Evolutionary conservation across 2,113 vertebrate species (phyloP).

Genomic region (Hiodon alosoides): DNA sequence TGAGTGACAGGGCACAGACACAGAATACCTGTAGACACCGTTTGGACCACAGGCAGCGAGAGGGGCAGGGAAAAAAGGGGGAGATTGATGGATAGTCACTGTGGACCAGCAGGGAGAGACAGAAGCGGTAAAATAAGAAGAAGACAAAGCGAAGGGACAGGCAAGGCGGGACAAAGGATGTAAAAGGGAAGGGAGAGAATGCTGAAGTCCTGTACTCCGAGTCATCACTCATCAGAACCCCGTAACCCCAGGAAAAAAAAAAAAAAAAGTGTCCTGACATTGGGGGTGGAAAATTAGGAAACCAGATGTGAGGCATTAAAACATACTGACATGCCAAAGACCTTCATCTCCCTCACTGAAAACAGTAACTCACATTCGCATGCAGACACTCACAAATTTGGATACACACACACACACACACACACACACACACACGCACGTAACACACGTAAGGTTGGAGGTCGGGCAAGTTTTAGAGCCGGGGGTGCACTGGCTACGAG

Average conservation of each 20-base stretch:
- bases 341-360: slow-evolving; percentile 58
- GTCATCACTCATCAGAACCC: slow-evolving; percentile 63
- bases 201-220: slow-evolving; percentile 58
- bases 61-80: neutral
- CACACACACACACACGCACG: slow-evolving; percentile 30
- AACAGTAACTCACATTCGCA: slow-evolving; percentile 46
- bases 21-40: neutral
- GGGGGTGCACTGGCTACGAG: neutral
- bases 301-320: slow-evolving; percentile 76
- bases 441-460: neutral
- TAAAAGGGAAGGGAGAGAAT: slow-evolving; percentile 38
- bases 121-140: slow-evolving; percentile 10
- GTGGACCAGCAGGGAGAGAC: neutral
- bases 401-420: slow-evolving; percentile 26
- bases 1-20: neutral
- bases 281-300: slow-evolving; percentile 63
- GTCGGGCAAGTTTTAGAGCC: neutral
- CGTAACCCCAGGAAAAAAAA: slow-evolving; percentile 60
- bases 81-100: slow-evolving; percentile 3
- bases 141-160: slow-evolving; percentile 21
- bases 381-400: slow-evolving; percentile 34
- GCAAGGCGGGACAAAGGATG: neutral
- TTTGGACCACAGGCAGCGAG: slow-evolving; percentile 4
- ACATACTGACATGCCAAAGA: slow-evolving; percentile 64
- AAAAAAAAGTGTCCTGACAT: slow-evolving; percentile 71